Evolutionary conservation across 2,888 invertebrate genomes (phyloP).

Genomic region (Cephus rjabovi): DNA sequence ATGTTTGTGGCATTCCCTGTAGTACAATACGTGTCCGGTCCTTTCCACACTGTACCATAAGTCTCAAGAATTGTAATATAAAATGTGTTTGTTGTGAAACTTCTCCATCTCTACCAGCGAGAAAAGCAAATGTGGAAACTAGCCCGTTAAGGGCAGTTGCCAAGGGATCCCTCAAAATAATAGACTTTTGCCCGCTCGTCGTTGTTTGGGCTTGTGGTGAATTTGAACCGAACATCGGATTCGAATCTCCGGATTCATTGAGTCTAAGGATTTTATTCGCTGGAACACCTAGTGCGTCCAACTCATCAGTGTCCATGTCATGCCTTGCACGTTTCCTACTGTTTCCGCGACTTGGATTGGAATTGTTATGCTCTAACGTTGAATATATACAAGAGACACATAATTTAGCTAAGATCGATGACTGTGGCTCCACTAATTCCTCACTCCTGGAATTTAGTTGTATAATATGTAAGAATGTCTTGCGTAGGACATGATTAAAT

Average conservation of each 20-base stretch:
- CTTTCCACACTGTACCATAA: slow-evolving; percentile 81
- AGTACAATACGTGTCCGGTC: slow-evolving; percentile 78
- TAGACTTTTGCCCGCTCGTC: slow-evolving; percentile 54
- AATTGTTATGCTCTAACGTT: slow-evolving; percentile 72
- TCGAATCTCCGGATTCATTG: slow-evolving; percentile 74
- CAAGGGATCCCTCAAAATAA: slow-evolving; percentile 74
- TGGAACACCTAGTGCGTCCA: slow-evolving; percentile 71
- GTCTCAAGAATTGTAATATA: slow-evolving; percentile 81
- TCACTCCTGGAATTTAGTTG: slow-evolving; percentile 66
- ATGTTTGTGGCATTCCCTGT: slow-evolving; percentile 79
- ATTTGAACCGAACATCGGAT: slow-evolving; percentile 66
- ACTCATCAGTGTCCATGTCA: slow-evolving; percentile 70
- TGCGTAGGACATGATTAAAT: not conserved
- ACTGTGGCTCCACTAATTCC: slow-evolving; percentile 83
- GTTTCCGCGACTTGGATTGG: slow-evolving; percentile 65
- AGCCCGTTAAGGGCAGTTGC: slow-evolving; percentile 75
- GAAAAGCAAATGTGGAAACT: slow-evolving; percentile 78
- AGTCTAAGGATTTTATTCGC: slow-evolving; percentile 74
- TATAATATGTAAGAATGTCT: slow-evolving; percentile 4
- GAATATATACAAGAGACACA: slow-evolving; percentile 81
- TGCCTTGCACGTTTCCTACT: slow-evolving; percentile 73
- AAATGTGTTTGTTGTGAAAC: slow-evolving; percentile 87
- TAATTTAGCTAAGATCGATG: slow-evolving; percentile 80
- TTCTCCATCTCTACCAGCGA: slow-evolving; percentile 79
- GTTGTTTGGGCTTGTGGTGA: slow-evolving; percentile 61